Percentiles rank a stretch among this genome's conserved stretches.
phyloP scores from a whole-genome alignment of 1,140 invertebrate genomes.

The Bemisia tabaci region DNA sequence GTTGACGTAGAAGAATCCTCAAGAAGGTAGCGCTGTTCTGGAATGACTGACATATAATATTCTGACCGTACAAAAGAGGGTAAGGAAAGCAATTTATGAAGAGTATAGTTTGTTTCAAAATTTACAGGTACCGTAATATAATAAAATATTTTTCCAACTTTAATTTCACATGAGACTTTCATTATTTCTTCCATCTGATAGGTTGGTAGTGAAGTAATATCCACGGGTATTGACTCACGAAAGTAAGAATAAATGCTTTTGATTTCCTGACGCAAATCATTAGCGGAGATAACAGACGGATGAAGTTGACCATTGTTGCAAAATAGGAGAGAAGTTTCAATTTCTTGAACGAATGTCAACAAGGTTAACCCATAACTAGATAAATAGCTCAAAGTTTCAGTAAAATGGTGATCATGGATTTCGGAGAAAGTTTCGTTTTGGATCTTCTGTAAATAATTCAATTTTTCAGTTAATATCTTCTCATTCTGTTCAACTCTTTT shows the following conservation, averaged over 20 bases:
- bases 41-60: no score
- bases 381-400: not conserved
- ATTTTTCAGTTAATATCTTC: not conserved
- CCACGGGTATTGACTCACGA: not conserved
- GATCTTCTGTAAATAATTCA: not conserved
- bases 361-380: not conserved
- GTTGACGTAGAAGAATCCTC: no score
- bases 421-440: not conserved
- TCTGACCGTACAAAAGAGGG: not conserved
- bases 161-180: not conserved
- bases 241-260: not conserved
- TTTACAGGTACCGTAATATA: not conserved
- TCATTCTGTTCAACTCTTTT: not conserved
- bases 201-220: not conserved
- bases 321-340: not conserved
- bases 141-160: not conserved
- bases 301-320: not conserved
- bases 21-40: no score
- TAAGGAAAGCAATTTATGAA: not conserved
- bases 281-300: not conserved
- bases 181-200: not conserved
- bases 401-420: no score
- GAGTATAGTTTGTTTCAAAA: not conserved
- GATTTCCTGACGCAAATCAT: not conserved
- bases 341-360: not conserved